Percentiles rank a stretch among this genome's conserved stretches.
These are phyloP conservation scores for Lathamus discolor DNA, from an alignment of 2,113 vertebrate species.

Conservation along the genomic window DNA sequence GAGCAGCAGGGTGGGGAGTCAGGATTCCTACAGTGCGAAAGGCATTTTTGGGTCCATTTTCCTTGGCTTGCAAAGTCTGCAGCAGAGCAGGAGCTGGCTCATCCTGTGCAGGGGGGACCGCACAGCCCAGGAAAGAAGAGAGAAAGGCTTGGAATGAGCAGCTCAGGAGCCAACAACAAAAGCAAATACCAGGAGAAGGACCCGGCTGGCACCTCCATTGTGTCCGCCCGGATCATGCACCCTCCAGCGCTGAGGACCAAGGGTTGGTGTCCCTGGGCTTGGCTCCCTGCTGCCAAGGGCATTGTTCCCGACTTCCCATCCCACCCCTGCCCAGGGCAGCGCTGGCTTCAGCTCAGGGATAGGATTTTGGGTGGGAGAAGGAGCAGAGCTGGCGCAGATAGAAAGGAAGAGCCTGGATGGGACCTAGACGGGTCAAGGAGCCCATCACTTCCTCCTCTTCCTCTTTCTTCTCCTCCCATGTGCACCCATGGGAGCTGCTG, in stretches of 20 bases:
- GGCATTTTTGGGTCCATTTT: neutral
- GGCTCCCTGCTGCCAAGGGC: neutral
- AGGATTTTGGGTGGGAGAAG: neutral
- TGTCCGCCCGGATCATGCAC: accelerated
- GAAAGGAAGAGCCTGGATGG: neutral
- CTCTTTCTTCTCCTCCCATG: neutral
- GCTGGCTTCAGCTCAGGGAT: neutral
- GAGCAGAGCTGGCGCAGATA: neutral
- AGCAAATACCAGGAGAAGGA: neutral
- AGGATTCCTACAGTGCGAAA: accelerated
- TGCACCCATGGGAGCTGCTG: neutral
- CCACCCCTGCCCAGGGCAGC: neutral
- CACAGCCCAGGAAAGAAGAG: neutral
- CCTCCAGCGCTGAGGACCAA: accelerated
- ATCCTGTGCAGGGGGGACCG: accelerated
- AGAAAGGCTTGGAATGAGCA: neutral
- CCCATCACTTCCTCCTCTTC: neutral
- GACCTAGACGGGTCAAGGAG: neutral
- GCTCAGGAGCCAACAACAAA: accelerated
- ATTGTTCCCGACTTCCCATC: neutral
- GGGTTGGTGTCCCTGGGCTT: neutral
- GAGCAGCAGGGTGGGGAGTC: accelerated
- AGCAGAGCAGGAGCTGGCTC: neutral
- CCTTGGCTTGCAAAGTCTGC: neutral
- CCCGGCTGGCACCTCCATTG: neutral